phyloP scores from a whole-genome alignment of 2,797 vertebrate genomes.

The Choloepus didactylus region DNA sequence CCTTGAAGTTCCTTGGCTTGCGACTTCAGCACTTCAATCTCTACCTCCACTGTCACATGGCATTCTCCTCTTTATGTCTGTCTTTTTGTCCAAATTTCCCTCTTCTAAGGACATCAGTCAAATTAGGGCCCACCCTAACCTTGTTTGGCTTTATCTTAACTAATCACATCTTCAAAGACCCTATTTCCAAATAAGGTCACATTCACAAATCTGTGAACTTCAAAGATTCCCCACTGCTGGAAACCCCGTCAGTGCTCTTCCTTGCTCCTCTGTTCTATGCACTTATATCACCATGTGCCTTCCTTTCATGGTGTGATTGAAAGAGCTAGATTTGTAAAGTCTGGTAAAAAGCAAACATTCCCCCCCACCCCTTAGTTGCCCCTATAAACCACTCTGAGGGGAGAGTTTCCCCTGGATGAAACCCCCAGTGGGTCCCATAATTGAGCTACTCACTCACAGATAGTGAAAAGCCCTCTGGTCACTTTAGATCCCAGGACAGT shows the following conservation, averaged over 20 bases:
- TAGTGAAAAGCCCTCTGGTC: background rate
- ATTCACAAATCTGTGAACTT: background rate
- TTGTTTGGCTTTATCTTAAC: too few relatives aligned
- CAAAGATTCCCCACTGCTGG: background rate
- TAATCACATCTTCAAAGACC: too few relatives aligned
- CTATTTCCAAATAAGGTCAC: too few relatives aligned
- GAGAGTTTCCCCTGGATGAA: background rate
- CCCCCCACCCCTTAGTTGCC: background rate
- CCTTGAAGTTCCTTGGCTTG: too few relatives aligned
- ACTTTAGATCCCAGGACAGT: background rate
- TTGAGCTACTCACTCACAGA: background rate
- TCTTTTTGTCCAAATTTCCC: too few relatives aligned
- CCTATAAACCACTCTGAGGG: background rate
- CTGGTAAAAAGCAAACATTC: background rate
- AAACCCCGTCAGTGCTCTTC: background rate
- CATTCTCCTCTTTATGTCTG: too few relatives aligned
- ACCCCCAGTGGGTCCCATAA: accelerated
- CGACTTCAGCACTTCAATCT: too few relatives aligned
- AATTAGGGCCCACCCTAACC: too few relatives aligned
- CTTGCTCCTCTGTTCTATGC: background rate
- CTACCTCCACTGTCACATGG: too few relatives aligned
- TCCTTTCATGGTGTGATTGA: background rate
- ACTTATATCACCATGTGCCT: background rate
- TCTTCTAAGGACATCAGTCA: too few relatives aligned
- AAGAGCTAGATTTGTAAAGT: background rate